These are phyloP conservation scores for Astur gentilis DNA, from an alignment of 2,113 vertebrate genomes.

Conservation along the genomic window DNA sequence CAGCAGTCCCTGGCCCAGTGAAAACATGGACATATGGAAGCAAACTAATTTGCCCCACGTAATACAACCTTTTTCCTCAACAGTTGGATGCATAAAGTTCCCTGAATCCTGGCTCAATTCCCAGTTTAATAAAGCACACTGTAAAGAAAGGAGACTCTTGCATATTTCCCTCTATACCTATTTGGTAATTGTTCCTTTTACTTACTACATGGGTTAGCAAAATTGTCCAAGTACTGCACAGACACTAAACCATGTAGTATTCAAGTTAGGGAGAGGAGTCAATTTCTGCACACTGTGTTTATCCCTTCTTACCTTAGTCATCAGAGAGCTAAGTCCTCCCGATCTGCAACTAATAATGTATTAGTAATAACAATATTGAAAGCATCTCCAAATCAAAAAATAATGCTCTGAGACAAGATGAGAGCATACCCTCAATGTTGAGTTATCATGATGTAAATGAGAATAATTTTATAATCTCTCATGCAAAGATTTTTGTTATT, in stretches of 20 bases:
- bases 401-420: neutral
- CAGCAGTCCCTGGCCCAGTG: neutral
- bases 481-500: neutral
- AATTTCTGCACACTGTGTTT: neutral
- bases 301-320: neutral
- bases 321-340: neutral
- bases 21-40: neutral
- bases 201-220: neutral
- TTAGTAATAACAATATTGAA: neutral
- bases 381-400: neutral
- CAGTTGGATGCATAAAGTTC: neutral
- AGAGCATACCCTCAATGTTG: neutral
- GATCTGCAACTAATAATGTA: neutral
- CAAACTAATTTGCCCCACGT: neutral
- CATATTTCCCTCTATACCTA: neutral
- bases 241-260: neutral
- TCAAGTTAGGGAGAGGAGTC: neutral
- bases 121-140: neutral
- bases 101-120: neutral
- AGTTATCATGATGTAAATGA: neutral
- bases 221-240: neutral
- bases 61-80: neutral
- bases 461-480: neutral
- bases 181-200: neutral
- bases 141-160: neutral